Evolutionary conservation across 1,140 invertebrate genomes (phyloP).

Genomic region (Coenobita brevimanus): DNA sequence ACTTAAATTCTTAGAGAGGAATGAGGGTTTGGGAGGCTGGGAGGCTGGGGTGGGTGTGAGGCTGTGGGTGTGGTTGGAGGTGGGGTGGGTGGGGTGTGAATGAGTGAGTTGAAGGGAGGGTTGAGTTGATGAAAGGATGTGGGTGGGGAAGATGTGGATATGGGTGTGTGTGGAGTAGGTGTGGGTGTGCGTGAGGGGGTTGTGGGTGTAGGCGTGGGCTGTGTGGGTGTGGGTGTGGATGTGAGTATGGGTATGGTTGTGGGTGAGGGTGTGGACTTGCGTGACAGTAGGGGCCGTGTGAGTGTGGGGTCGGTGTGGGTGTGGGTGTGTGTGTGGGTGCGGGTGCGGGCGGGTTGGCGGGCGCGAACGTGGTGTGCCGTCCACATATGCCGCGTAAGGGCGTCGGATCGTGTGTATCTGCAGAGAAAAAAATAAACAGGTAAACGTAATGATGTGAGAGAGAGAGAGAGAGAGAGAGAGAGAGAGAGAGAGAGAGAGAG

Average conservation of each 20-base stretch:
- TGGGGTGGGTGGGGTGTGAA: background rate
- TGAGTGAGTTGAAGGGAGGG: background rate
- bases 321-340: background rate
- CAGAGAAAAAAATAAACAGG: background rate
- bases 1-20: too few species aligned
- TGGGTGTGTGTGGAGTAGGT: too few species aligned
- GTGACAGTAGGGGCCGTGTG: background rate
- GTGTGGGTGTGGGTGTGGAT: background rate
- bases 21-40: too few species aligned
- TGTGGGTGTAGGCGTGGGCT: background rate
- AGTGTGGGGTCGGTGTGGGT: background rate
- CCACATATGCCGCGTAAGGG: constrained; percentile 56
- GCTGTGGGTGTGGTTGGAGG: background rate
- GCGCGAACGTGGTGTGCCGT: constrained; percentile 48
- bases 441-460: background rate
- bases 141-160: background rate
- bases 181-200: background rate
- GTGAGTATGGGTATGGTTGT: background rate
- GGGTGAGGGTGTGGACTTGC: background rate
- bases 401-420: constrained; percentile 51
- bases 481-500: constrained; percentile 13
- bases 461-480: constrained; percentile 21
- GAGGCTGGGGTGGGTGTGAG: too few species aligned
- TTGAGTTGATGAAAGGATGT: background rate
- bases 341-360: constrained; percentile 29